Evolutionary conservation across 2,113 vertebrate species (phyloP).

Genomic region (Myanophis thanlyinensis): DNA sequence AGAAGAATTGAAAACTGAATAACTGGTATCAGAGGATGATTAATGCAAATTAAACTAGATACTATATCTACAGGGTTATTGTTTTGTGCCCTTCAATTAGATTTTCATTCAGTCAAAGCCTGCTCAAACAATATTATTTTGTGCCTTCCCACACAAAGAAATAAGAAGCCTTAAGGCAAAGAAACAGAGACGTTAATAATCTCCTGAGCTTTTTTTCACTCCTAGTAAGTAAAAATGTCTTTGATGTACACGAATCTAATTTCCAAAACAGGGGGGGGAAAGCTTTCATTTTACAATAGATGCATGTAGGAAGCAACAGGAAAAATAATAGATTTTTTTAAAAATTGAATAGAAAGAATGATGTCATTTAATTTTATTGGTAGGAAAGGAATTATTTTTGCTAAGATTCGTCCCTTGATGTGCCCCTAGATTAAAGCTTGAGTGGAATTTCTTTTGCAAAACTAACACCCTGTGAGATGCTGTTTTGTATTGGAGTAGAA

Average conservation of each 20-base stretch:
- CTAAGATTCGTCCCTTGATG: not conserved
- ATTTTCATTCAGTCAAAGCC: not conserved
- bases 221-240: not conserved
- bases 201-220: not conserved
- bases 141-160: not conserved
- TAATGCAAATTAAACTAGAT: not conserved
- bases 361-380: not conserved
- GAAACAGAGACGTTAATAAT: not conserved
- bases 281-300: not conserved
- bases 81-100: not conserved
- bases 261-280: not conserved
- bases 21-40: not conserved
- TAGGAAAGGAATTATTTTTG: not conserved
- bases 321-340: not conserved
- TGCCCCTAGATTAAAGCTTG: slow-evolving; percentile 2
- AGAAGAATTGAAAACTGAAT: not conserved
- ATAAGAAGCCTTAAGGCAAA: not conserved
- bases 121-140: not conserved
- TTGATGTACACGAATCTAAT: not conserved
- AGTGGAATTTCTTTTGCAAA: not conserved
- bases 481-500: not conserved
- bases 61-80: not conserved
- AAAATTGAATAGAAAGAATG: not conserved
- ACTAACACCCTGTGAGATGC: not conserved
- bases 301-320: not conserved